Base-by-base conservation (phyloP, 2,888 invertebrate genomes). In the Eupithecia inturbata region DNA sequence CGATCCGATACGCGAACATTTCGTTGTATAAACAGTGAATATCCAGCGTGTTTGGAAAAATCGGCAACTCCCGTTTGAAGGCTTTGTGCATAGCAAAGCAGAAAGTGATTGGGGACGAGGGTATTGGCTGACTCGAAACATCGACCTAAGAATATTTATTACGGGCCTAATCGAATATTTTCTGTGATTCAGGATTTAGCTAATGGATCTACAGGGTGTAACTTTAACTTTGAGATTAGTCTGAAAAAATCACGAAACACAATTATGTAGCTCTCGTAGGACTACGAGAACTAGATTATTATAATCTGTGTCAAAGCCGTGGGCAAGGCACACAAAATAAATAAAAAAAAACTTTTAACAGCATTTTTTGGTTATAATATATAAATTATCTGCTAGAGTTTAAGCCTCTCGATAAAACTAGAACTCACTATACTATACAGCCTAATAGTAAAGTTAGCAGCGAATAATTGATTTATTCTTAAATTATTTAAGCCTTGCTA, bases 1-100 rank as follows among this genome's bases (percentile, higher is more conserved):
- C 1, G 41, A 41, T 41, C 16, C 41, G 41, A 41, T 41, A 67
- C 63, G 77, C 73, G 49, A 72, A 68, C 69, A 60, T 67, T 67
- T 41, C 63, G 33, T 39, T 67, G 63, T 73, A 72, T 72, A 74
- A 69, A 72, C 72, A 39, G 64, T n/a, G 63, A 70, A 75, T 73
- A 73, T 74, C 36, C 64, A 70, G 69, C 62, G 60, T n/a, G 57
- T 71, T 53, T 66, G 68, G 73, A 78, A 79, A 79, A 80, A 77
- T 68, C 53, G 39, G 28, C 71, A 63, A 49, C 41, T 67, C 64
- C 41, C 70, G 67, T 41, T 67, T 63, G 36, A 39, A 68, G 66
- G 77, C 78, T 83, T 83, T 83, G 81, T 83, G 82, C 80, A 83
- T 83, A 79, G 68, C 70, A 79, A 80, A 82, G 75, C 70, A 78